phyloP scores from a whole-genome alignment of 1,140 invertebrate species.

The Philotrypesis tridentata region DNA sequence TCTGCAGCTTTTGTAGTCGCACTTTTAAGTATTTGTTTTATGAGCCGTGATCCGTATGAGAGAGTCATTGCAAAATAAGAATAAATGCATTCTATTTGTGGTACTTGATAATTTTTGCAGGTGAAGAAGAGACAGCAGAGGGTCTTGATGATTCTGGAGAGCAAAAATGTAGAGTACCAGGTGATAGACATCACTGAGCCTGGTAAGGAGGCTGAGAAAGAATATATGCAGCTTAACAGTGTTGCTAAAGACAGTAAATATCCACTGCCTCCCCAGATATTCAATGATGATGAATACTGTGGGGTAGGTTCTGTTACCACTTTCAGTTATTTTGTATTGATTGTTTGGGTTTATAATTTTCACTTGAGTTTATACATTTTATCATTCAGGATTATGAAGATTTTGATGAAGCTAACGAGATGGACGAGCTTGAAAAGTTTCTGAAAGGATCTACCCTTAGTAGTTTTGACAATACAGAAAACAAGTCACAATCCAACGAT shows the following conservation, averaged over 20 bases:
- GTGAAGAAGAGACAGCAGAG: constrained; percentile 95
- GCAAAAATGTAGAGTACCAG: constrained; percentile 90
- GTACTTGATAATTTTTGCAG: constrained; percentile 74
- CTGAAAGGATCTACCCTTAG: constrained; percentile 78
- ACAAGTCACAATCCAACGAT: constrained; percentile 64
- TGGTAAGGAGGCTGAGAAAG: constrained; percentile 88
- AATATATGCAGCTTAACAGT: constrained; percentile 93
- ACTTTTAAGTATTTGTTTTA: constrained; percentile 45
- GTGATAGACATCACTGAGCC: constrained; percentile 95
- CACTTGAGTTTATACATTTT: constrained; percentile 36
- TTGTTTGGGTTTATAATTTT: neutral
- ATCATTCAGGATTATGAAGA: constrained; percentile 89
- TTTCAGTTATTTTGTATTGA: neutral
- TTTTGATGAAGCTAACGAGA: constrained; percentile 93
- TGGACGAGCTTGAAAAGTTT: constrained; percentile 91
- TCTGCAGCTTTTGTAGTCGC: neutral
- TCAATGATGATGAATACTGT: constrained; percentile 93
- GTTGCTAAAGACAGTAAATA: constrained; percentile 84
- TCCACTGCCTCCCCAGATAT: constrained; percentile 93
- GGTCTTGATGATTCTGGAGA: constrained; percentile 92
- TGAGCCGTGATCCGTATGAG: neutral
- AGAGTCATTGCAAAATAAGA: neutral
- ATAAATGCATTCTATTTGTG: neutral
- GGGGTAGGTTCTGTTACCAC: constrained; percentile 79
- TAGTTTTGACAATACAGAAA: constrained; percentile 72